These are phyloP conservation scores for Uloborus diversus DNA, from an alignment of 1,140 invertebrate species.

Conservation along the genomic window DNA sequence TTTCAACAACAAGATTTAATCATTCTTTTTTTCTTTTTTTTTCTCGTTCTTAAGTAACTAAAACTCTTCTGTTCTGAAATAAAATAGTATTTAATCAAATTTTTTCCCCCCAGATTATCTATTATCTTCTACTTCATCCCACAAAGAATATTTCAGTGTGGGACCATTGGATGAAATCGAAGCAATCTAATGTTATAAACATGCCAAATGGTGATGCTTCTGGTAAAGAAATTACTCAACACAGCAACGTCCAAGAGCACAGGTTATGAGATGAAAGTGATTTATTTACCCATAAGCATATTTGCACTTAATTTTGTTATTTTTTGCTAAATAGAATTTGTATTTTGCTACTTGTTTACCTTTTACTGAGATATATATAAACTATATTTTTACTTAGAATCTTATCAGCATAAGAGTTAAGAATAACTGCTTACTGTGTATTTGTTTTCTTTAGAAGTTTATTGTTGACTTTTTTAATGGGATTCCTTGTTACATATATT, in stretches of 20 bases:
- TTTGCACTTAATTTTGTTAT: constrained; percentile 6
- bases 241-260: constrained; percentile 8
- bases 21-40: not conserved
- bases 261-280: not conserved
- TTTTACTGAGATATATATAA: not conserved
- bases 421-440: too few relatives aligned
- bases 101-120: constrained; percentile 46
- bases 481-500: too few relatives aligned
- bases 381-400: too few relatives aligned
- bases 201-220: constrained; percentile 9
- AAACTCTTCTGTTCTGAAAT: too few relatives aligned
- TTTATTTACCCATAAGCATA: not conserved
- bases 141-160: constrained; percentile 56
- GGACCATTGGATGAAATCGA: constrained; percentile 45
- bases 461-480: too few relatives aligned
- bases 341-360: constrained; percentile 1
- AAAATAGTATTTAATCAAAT: too few relatives aligned
- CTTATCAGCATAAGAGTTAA: too few relatives aligned
- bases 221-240: not conserved
- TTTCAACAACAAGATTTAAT: too few relatives aligned
- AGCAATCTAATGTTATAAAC: not conserved
- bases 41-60: too few relatives aligned
- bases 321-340: not conserved
- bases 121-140: constrained; percentile 59
- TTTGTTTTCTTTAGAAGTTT: too few relatives aligned